Evolutionary conservation across 2,113 vertebrate species (phyloP), one percentile per base, ranked within the genome.

Genomic region (Cephalopterus ornatus): DNA sequence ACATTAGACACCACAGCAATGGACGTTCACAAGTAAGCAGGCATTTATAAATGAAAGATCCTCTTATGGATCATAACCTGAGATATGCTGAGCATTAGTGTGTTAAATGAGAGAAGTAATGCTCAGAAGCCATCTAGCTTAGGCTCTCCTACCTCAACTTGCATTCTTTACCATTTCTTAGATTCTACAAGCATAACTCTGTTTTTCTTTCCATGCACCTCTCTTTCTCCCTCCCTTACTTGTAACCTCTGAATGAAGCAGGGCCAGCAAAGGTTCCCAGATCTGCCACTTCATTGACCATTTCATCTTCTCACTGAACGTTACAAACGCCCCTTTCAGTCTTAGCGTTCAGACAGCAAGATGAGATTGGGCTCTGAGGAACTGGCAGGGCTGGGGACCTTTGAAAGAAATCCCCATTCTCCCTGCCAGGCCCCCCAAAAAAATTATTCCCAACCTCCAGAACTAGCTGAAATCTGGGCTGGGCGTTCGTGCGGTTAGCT

Each of bases 401-500:
- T 98, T 98, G 97, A 86, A 71, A 74, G 22, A 78, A 35, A 33
- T 37, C 62, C 39, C 56, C 13, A 1, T 32, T 32, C 24, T 63
- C 66, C 62, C 66, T 49, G 55, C 66, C 44, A 83, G 88, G 33
- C 10, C 71, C 46, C 10, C 70, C 1, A 5, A 21, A 19, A 33
- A 55, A 76, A 56, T 18, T 42, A 46, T 50, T 84, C 79, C 88
- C 62, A 11, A 76, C 56, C 95, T 97, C 84, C 88, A 87, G 82
- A 98, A 91, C 62, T 96, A 95, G 88, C 96, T 98, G 97, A 97
- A 98, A 98, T 98, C 98, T 98, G 97, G 98, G 98, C 98, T 98
- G 98, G 98, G 98, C 98, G 98, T 99, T 98, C 97, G 98, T 99
- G 98, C 98, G 99, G 99, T 99, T 98, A 99, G 99, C 98, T 97